Evolutionary conservation across 64 coral and sea anemone genomes (phyloP).

Genomic region (Cladopsammia gracilis): DNA sequence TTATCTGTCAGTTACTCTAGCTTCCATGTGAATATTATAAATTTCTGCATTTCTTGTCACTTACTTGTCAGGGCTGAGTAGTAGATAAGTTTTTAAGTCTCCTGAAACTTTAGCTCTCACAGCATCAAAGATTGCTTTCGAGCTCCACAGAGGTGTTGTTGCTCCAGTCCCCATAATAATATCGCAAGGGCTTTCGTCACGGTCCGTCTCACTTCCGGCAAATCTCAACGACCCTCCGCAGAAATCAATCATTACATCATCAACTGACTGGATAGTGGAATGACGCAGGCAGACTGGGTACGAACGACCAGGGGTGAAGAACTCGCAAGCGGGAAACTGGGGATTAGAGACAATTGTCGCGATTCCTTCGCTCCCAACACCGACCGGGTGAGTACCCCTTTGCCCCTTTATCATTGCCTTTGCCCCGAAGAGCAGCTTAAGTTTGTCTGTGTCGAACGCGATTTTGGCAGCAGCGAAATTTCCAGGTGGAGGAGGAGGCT

Average conservation of each 20-base stretch:
- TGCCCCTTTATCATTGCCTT: background rate
- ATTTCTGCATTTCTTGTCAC: background rate
- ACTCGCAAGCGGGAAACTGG: conserved; percentile 74
- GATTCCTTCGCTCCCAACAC: conserved; percentile 57
- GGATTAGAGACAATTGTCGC: conserved; percentile 63
- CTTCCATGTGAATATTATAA: background rate
- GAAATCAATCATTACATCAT: conserved; percentile 75
- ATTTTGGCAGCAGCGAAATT: background rate
- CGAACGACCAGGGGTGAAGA: conserved; percentile 68
- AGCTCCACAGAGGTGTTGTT: background rate
- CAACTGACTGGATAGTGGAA: conserved; percentile 36
- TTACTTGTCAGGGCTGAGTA: conserved; percentile 8
- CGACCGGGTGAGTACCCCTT: conserved; percentile 39
- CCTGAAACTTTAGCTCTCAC: background rate
- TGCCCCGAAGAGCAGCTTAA: background rate
- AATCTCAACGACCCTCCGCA: conserved; percentile 73
- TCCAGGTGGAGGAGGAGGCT: conserved; percentile 27
- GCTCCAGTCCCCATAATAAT: conserved; percentile 74
- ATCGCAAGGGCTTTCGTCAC: conserved; percentile 54
- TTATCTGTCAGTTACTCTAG: too few relatives aligned
- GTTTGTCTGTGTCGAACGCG: background rate
- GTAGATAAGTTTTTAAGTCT: conserved; percentile 16
- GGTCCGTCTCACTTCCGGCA: conserved; percentile 58
- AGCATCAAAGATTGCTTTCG: background rate
- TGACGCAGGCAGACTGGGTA: conserved; percentile 84